Conservation (phyloP, 2,888 invertebrate genomes). For the Eumacrocentrus americanus region DNA sequence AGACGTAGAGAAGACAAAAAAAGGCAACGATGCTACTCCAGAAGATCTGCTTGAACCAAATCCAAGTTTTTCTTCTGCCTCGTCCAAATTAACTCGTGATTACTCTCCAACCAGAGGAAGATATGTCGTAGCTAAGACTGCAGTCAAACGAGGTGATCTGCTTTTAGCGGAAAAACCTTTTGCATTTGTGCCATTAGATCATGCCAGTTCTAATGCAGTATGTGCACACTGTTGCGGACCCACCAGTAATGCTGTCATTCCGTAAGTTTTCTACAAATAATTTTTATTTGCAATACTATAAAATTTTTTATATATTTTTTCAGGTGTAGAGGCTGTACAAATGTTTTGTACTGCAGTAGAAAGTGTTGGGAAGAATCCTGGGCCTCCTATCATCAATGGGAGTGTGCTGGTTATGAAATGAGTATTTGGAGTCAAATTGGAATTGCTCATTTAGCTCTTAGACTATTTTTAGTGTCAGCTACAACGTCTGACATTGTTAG, state of each 20-base stretch:
- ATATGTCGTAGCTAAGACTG: conserved; percentile 68
- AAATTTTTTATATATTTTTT: conserved; percentile 35
- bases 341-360: conserved; percentile 72
- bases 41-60: conserved; percentile 63
- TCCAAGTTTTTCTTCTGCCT: conserved; percentile 64
- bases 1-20: not conserved
- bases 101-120: conserved; percentile 69
- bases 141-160: conserved; percentile 71
- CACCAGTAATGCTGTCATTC: conserved; percentile 65
- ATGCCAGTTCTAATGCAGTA: conserved; percentile 61
- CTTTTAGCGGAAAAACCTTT: conserved; percentile 83
- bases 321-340: conserved; percentile 73
- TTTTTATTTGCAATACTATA: conserved; percentile 18
- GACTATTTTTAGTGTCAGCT: conserved; percentile 67
- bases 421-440: conserved; percentile 75
- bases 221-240: conserved; percentile 78
- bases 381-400: conserved; percentile 70
- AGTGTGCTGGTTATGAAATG: conserved; percentile 72
- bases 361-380: conserved; percentile 68
- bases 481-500: conserved; percentile 56
- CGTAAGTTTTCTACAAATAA: conserved; percentile 63
- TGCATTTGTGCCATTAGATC: conserved; percentile 73
- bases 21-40: conserved; percentile 53
- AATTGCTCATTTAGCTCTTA: conserved; percentile 79
- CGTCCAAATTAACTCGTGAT: conserved; percentile 64